These are phyloP conservation scores for Pardalotus punctatus DNA, from an alignment of 2,113 vertebrate genomes.

Conservation along the genomic window DNA sequence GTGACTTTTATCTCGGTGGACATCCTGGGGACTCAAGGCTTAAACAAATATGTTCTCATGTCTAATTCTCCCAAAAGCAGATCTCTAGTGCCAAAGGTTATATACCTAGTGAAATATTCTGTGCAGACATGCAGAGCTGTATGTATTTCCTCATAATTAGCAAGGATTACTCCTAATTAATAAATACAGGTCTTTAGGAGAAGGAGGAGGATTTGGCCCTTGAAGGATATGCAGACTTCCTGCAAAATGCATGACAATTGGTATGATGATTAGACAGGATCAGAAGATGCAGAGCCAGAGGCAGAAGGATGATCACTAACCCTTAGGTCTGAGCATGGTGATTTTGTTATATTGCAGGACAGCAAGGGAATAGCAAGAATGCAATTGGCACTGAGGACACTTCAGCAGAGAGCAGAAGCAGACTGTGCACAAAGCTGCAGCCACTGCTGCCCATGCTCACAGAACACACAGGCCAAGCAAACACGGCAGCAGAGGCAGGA, in stretches of 20 bases:
- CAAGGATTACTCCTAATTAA: not conserved
- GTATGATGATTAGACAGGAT: not conserved
- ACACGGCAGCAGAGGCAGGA: not conserved
- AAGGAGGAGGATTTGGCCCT: not conserved
- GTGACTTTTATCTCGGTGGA: slow-evolving; percentile 19
- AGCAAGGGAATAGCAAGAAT: not conserved
- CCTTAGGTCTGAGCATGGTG: not conserved
- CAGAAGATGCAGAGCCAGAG: not conserved
- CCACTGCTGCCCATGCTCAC: not conserved
- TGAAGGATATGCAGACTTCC: not conserved
- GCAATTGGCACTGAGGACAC: not conserved
- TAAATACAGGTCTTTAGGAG: not conserved
- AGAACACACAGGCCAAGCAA: not conserved
- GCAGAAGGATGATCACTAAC: not conserved
- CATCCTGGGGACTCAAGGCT: not conserved
- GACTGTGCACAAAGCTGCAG: not conserved
- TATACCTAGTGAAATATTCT: not conserved
- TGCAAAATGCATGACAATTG: not conserved
- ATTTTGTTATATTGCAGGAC: not conserved
- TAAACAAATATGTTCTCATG: slow-evolving; percentile 5
- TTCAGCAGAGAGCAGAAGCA: not conserved
- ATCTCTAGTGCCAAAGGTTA: slow-evolving; percentile 34
- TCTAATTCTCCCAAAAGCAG: not conserved
- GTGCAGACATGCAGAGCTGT: not conserved
- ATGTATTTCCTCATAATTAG: slow-evolving; percentile 20